These are phyloP conservation scores for Villa cingulata DNA, from an alignment of 2,888 invertebrate genomes.

Conservation along the genomic window DNA sequence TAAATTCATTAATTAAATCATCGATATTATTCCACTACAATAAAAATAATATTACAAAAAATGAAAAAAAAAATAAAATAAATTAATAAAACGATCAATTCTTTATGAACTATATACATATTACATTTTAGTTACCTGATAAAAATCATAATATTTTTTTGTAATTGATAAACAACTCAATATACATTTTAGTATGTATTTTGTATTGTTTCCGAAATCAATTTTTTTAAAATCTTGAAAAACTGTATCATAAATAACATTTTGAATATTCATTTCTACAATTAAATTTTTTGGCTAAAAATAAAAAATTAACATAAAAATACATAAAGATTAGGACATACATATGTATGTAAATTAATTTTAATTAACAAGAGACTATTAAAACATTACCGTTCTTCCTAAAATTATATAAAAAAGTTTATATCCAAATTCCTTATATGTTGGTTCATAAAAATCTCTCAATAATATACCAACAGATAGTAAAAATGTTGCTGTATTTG, in stretches of 20 bases:
- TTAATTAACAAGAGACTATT: not conserved
- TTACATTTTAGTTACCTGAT: slow-evolving; percentile 3
- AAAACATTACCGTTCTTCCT: slow-evolving; percentile 20
- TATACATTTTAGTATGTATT: slow-evolving; percentile 26
- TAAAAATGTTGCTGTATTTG: slow-evolving; percentile 18
- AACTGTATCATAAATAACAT: slow-evolving; percentile 28
- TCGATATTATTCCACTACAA: slow-evolving; percentile 30
- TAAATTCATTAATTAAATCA: slow-evolving; percentile 27
- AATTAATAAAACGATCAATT: no score
- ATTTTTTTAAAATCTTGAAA: slow-evolving; percentile 22
- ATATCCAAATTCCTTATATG: slow-evolving; percentile 26
- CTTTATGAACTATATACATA: not conserved
- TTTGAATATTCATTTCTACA: slow-evolving; percentile 24
- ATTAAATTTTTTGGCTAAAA: not conserved
- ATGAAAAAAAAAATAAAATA: no score
- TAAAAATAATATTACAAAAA: not conserved
- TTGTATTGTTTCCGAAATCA: slow-evolving; percentile 19
- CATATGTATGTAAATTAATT: not conserved
- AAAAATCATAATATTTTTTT: not conserved
- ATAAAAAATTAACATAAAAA: not conserved
- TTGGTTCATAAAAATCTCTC: slow-evolving; percentile 23
- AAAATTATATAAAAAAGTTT: slow-evolving; percentile 24
- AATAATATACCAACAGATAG: slow-evolving; percentile 28
- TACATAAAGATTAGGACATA: not conserved
- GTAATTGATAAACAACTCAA: slow-evolving; percentile 22